phyloP scores from a whole-genome alignment of 2,888 invertebrate species.

The Lithophane socia region DNA sequence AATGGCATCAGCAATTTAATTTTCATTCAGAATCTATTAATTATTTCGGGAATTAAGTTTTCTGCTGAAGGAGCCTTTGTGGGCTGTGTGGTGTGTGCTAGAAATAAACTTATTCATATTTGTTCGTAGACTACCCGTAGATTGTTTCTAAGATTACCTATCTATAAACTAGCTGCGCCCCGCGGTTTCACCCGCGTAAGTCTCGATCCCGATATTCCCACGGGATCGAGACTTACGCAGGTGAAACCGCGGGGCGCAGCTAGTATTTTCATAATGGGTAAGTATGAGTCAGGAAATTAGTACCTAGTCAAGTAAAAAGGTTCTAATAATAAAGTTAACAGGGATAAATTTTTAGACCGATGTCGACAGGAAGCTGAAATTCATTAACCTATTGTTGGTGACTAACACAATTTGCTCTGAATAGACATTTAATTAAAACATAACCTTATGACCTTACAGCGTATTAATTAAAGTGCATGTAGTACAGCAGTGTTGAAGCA shows the following conservation, averaged over 20 bases:
- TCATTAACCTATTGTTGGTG: slow-evolving; percentile 11
- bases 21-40: background rate
- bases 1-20: background rate
- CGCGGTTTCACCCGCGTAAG: too few species aligned
- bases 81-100: background rate
- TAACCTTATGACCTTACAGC: slow-evolving; percentile 68
- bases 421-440: slow-evolving; percentile 54
- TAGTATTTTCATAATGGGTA: background rate
- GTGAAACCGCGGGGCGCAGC: too few species aligned
- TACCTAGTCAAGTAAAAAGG: background rate
- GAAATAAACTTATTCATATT: background rate
- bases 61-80: background rate
- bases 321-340: background rate
- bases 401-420: slow-evolving; percentile 30
- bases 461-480: slow-evolving; percentile 79
- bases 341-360: background rate
- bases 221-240: too few species aligned
- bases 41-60: background rate
- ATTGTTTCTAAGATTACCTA: background rate
- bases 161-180: background rate
- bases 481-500: slow-evolving; percentile 56
- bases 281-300: background rate
- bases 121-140: background rate
- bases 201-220: too few species aligned
- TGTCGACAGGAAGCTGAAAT: background rate